Evolutionary conservation across 2,797 vertebrate genomes (phyloP).

Genomic region (Mallotus villosus): DNA sequence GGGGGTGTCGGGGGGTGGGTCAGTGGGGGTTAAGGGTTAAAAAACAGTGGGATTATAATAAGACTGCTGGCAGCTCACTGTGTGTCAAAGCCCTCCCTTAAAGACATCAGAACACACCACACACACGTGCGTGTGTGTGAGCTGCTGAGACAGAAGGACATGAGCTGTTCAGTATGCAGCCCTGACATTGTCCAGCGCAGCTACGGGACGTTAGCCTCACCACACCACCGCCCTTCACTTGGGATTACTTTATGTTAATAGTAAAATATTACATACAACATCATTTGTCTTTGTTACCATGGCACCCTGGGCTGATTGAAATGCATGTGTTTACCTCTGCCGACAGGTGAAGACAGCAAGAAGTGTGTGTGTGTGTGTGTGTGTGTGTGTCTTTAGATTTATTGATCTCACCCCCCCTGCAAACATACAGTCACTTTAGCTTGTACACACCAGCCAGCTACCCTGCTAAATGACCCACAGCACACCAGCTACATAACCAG

Average conservation of each 20-base stretch:
- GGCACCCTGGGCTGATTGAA: slow-evolving; percentile 92
- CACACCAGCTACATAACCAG: no score
- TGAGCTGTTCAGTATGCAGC: slow-evolving; percentile 99
- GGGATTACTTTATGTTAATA: slow-evolving; percentile 99
- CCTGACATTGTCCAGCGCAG: slow-evolving; percentile 99
- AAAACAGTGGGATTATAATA: slow-evolving; percentile 90
- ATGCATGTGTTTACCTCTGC: slow-evolving; percentile 98
- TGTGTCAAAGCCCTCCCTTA: slow-evolving; percentile 90
- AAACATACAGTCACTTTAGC: no score
- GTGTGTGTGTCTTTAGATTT: background rate
- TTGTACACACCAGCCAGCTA: no score
- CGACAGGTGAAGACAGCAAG: slow-evolving; percentile 80
- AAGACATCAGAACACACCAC: slow-evolving; percentile 1
- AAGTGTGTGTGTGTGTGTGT: slow-evolving; percentile 33
- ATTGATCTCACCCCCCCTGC: no score
- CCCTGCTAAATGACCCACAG: no score
- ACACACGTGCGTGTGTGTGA: no score
- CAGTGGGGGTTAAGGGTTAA: slow-evolving; percentile 83
- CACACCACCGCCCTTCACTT: slow-evolving; percentile 99
- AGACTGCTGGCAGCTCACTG: slow-evolving; percentile 88
- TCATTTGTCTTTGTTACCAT: slow-evolving; percentile 99
- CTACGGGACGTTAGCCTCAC: slow-evolving; percentile 99
- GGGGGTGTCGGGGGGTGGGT: slow-evolving; percentile 21
- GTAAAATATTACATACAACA: slow-evolving; percentile 99
- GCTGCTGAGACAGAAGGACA: slow-evolving; percentile 92